These are phyloP conservation scores for Coluber constrictor DNA, from an alignment of 2,797 vertebrate genomes.

Conservation along the genomic window DNA sequence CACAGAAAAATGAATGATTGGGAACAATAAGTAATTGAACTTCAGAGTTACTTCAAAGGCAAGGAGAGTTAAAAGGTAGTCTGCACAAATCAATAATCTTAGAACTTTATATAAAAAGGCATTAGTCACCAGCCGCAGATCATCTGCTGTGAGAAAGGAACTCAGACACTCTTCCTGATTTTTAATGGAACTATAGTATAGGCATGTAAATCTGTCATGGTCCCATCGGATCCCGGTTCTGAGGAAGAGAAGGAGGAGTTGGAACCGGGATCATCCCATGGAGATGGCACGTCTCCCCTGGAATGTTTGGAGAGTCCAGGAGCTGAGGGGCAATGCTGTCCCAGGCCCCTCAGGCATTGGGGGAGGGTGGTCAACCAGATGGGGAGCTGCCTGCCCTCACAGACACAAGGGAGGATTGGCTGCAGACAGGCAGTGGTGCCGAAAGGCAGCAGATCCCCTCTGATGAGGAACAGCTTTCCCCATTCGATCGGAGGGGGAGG, in stretches of 20 bases:
- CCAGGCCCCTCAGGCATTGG: not conserved
- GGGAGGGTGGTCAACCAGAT: not conserved
- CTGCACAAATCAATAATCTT: not conserved
- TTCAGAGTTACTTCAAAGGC: not conserved
- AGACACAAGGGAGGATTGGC: not conserved
- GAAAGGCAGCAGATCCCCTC: not conserved
- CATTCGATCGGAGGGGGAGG: not conserved
- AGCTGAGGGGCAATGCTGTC: not conserved
- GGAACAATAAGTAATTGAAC: not conserved
- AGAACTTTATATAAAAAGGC: not conserved
- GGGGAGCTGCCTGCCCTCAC: not conserved
- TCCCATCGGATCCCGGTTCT: not conserved
- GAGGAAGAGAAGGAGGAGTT: not conserved
- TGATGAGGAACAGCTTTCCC: not conserved
- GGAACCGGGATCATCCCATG: not conserved
- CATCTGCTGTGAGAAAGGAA: not conserved
- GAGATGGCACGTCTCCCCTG: not conserved
- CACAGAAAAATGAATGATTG: not conserved
- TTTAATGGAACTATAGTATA: not conserved
- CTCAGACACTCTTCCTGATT: not conserved
- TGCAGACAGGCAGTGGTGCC: not conserved
- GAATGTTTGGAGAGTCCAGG: not conserved
- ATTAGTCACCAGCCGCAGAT: not conserved
- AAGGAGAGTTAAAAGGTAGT: not conserved
- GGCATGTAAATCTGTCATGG: not conserved